Evolutionary conservation across 2,113 vertebrate genomes (phyloP), one percentile per base, ranked within the genome.

Genomic region (Myotis yumanensis): DNA sequence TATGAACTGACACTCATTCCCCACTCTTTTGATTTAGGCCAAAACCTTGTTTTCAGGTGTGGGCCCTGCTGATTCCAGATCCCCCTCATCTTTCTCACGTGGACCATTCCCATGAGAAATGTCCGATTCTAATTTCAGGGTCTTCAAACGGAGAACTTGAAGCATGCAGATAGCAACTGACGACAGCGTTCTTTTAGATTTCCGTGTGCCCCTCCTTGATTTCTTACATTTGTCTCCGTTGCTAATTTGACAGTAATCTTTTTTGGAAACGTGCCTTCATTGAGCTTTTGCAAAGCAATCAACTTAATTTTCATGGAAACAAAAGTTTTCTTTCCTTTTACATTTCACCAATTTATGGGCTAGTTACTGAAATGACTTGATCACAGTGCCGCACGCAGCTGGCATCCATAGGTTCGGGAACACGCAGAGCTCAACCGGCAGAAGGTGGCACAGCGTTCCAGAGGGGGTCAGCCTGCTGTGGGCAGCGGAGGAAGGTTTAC

Each of bases 221-320:
- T 71, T 71, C 66, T 66, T 88, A 48, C 15, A 40, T 73, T 35
- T 57, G 66, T 88, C 48, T 87, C 62, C 54, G 20, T 23, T n/a
- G 54, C 66, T 86, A 85, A 90, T 80, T 68, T 3, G 93, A 96
- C 30, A 80, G 52, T 80, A 46, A 69, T 89, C 87, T 82, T 87
- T 85, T 89, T 59, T 72, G 57, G 66, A 64, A 96, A 83, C 75
- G n/a, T 90, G 73, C 83, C 93, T 95, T 89, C n/a, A 12, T n/a
- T 28, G 57, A 92, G 77, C n/a, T 77, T 95, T 93, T 95, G 72
- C 79, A 84, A 94, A 90, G 82, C 89, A 79, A 94, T 94, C 93
- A 85, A 88, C 85, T 93, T 93, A 85, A 96, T 96, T 97, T 95
- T 93, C 80, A 68, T 11, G 23, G 66, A 89, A 94, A 95, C 79